Evolutionary conservation across 2,113 vertebrate species (phyloP), one percentile per base, ranked within the genome.

Genomic region (Sinocyclocheilus grahami): DNA sequence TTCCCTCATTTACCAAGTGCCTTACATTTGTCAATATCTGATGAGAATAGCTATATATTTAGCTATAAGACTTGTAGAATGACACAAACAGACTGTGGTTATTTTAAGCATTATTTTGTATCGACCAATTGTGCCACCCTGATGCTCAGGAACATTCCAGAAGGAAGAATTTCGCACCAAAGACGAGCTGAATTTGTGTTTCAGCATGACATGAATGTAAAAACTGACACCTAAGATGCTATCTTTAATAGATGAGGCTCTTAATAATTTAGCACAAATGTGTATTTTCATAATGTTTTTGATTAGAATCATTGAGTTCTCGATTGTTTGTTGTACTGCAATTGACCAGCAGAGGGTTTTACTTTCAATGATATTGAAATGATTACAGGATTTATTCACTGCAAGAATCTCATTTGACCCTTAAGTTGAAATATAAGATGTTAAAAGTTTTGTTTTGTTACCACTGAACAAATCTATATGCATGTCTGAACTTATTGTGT

Each of bases 391-490:
- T 46, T 46, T 24, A 46, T 46, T 71, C 33, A 39, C 8, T 71
- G 33, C 3, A 71, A 71, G 3, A 71, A 71, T 71, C 3, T 71
- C 16, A 37, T 48, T 48, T 48, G 46, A 12, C 46, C 46, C 10
- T 71, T 10, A 69, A 69, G 13, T 3, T 11, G 33, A 71, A 71
- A 11, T 20, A 4, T 4, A 3, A 4, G 3, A 22, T 9, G 16
- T 37, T 37, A 16, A 67, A 67, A 37, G 30, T 78, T 77, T 53
- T 0, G 13, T 53, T 77, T 30, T 53, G 6, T 55, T 14, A 27
- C 12, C 42, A 4, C 74, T 76, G 42, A 63, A 63, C 58, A 63
- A 63, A 87, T 90, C 80, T 86, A 72, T 53, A 16, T 14, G 67
- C 82, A 83, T 72, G 51, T 58, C 51, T 74, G 48, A 33, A 63